Conservation (phyloP, 2,797 vertebrate genomes). For the Cyprinella venusta region DNA sequence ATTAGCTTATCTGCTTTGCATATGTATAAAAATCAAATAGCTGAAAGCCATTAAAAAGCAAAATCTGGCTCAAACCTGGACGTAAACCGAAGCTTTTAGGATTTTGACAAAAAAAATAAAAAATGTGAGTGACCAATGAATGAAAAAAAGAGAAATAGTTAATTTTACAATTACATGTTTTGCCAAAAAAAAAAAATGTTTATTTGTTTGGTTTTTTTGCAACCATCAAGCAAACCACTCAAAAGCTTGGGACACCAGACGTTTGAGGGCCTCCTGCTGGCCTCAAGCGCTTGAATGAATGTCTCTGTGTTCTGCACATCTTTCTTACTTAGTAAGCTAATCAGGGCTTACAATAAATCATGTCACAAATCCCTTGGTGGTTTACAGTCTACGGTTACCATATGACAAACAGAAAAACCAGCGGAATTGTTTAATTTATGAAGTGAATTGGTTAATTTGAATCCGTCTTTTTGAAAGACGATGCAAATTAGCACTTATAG, state of each 20-base stretch:
- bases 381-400: slow-evolving; percentile 12
- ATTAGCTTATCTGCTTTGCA: not conserved
- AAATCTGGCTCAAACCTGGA: too few relatives aligned
- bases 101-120: too few relatives aligned
- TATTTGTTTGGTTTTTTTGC: not conserved
- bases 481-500: not conserved
- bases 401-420: slow-evolving; percentile 17
- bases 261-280: not conserved
- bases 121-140: too few relatives aligned
- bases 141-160: not conserved
- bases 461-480: not conserved
- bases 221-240: not conserved
- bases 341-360: slow-evolving; percentile 9
- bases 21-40: not conserved
- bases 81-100: too few relatives aligned
- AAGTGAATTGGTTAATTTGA: slow-evolving; percentile 8
- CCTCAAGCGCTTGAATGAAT: not conserved
- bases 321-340: not conserved
- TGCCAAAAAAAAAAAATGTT: not conserved
- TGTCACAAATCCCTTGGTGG: not conserved
- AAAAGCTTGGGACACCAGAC: not conserved
- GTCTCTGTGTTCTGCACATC: not conserved
- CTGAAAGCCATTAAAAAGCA: too few relatives aligned
- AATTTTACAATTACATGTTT: not conserved
- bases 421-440: not conserved